These are phyloP conservation scores for Poecilus cupreus DNA, from an alignment of 2,888 invertebrate genomes.

Conservation along the genomic window DNA sequence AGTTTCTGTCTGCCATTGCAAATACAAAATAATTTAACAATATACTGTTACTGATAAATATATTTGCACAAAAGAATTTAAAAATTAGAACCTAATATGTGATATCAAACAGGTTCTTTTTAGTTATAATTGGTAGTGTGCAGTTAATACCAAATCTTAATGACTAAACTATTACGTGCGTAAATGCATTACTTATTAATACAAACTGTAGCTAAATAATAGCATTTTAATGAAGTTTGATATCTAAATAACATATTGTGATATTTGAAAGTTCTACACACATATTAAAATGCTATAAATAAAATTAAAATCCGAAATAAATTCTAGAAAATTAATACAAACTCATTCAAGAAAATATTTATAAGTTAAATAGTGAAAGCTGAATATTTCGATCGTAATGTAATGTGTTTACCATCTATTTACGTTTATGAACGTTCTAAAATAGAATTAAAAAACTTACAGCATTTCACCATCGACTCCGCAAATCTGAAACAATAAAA, in stretches of 20 bases:
- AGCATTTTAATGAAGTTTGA: neutral
- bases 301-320: neutral
- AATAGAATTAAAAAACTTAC: neutral
- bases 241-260: neutral
- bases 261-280: neutral
- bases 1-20: no score
- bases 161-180: neutral
- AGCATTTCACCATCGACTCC: neutral
- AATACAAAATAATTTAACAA: no score
- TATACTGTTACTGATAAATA: no score
- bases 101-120: no score
- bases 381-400: neutral
- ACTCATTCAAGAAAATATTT: slow-evolving; percentile 20
- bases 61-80: no score
- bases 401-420: neutral
- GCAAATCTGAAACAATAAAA: slow-evolving; percentile 11
- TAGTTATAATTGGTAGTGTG: no score
- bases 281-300: neutral
- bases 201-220: neutral
- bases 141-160: neutral
- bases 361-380: slow-evolving; percentile 3
- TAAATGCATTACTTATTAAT: neutral
- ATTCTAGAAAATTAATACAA: neutral
- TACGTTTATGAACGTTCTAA: slow-evolving; percentile 2
- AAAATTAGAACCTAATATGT: no score